These are phyloP conservation scores for Catostomus latipinnis DNA, from an alignment of 2,797 vertebrate species.

Conservation along the genomic window DNA sequence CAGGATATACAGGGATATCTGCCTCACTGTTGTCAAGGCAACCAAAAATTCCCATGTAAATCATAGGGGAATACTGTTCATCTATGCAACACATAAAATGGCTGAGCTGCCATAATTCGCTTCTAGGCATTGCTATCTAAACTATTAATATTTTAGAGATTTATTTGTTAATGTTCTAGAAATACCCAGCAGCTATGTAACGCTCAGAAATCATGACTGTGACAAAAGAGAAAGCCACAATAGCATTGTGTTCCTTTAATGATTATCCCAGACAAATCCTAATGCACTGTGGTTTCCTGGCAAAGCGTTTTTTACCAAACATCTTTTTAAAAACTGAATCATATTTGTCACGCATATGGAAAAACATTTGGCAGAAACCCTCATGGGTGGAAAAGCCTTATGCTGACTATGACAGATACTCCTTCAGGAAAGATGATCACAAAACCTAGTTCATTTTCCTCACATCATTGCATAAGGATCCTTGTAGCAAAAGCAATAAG, in stretches of 20 bases:
- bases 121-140: conserved; percentile 20
- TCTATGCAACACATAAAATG: conserved; percentile 48
- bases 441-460: conserved; percentile 22
- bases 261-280: conserved; percentile 26
- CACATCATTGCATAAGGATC: conserved; percentile 21
- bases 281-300: conserved; percentile 4
- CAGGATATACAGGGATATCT: conserved; percentile 2
- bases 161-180: conserved; percentile 14
- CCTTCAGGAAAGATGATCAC: conserved; percentile 32
- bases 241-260: conserved; percentile 2
- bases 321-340: conserved; percentile 19
- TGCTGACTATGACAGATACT: conserved; percentile 36
- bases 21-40: conserved; percentile 46
- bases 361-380: conserved; percentile 8
- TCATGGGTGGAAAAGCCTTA: conserved; percentile 11
- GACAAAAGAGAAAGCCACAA: neutral
- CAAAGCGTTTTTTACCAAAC: conserved; percentile 4
- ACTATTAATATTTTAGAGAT: conserved; percentile 20
- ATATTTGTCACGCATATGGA: conserved; percentile 47
- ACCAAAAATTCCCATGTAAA: conserved; percentile 42
- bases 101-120: conserved; percentile 39
- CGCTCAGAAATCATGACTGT: conserved; percentile 24
- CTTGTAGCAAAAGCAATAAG: conserved; percentile 3
- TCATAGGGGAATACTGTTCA: conserved; percentile 38
- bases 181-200: conserved; percentile 30